Base-by-base conservation (phyloP, 2,113 vertebrate genomes). In the Corythornis vintsioides region DNA sequence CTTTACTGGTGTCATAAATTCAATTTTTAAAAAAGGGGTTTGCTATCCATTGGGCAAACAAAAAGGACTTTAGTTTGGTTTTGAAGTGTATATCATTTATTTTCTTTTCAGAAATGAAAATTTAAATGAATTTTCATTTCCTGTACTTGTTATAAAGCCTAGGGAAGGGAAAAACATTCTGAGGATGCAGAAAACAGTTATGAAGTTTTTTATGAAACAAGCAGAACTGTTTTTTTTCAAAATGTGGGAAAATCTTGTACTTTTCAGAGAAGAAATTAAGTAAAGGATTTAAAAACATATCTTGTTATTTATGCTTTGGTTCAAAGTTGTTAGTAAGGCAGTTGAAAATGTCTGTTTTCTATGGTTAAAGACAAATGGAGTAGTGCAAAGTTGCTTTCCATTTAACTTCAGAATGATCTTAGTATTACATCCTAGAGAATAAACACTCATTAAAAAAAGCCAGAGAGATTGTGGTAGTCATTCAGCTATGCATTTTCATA, bases 401-500 rank as follows among this genome's bases (percentile, higher is more conserved):
- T 38, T 88, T 76, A 81, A 50, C 11, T 86, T 64, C 42, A 70
- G 42, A 66, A 26, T 69, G 80, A 66, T 22, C 65, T 26, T 53
- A 64, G 16, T 65, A 72, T 28, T 40, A 66, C 15, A 85, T 55
- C 7, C 16, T 67, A 66, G 7, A 75, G 19, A 86, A 17, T 40
- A 89, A 75, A 11, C 43, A 73, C 53, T 45, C 38, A 33, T 29
- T 31, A 67, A 67, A 56, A 69, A 76, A 38, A 47, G 22, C 52
- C 11, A 77, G 81, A 83, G 53, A 92, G 13, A 64, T 84, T 15
- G 42, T 56, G 33, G 13, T 90, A 93, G 74, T 90, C 86, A 82
- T n/a, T 95, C 48, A 94, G 35, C 28, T 77, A 14, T 72, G 48
- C 61, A 86, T 96, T 95, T 69, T 50, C 76, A 65, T 25, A 56